Evolutionary conservation across 1,140 invertebrate species (phyloP), one percentile per base, ranked within the genome.

Genomic region (Heliconius nattereri): DNA sequence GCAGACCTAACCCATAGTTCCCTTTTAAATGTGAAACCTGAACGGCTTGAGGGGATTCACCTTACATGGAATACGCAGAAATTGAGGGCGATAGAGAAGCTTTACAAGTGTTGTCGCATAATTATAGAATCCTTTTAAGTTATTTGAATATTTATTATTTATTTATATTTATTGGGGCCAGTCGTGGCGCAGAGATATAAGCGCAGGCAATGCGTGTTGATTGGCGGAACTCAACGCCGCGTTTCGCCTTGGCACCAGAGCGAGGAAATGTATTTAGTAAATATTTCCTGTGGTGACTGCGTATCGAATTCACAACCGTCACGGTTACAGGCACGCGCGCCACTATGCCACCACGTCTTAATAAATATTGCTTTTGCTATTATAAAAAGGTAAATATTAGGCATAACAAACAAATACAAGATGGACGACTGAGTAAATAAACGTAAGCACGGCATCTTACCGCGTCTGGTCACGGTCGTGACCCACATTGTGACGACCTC

Each of bases 391-490:
- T 66, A 66, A 66, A 66, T 66, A 66, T 66, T 66, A 66, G 60
- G 26, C 11, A 66, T 66, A 26, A 29, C 29, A 29, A 66, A 29
- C 60, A 66, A 66, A 66, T 29, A 66, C 29, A 29, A 66, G 60
- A 29, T 26, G 60, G 5, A 3, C 26, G 23, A 11, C 23, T 29
- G 26, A 26, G 60, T 66, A 66, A 66, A 66, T 19, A 66, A 66
- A 66, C 23, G 60, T 66, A 66, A 66, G 29, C 26, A 66, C 9
- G 60, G 7, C 60, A 29, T 66, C 60, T 66, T 16, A 66, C 8
- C 29, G 60, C 60, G 60, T 3, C 60, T 66, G 60, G 60, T 66
- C 60, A 66, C 60, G 60, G 60, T 66, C 60, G 13, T 29, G 60
- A 66, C 60, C 23, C 60, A 66, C 60, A 66, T 66, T 66, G 60